Evolutionary conservation across 1,140 invertebrate genomes (phyloP).

Genomic region (Drosophila erecta): DNA sequence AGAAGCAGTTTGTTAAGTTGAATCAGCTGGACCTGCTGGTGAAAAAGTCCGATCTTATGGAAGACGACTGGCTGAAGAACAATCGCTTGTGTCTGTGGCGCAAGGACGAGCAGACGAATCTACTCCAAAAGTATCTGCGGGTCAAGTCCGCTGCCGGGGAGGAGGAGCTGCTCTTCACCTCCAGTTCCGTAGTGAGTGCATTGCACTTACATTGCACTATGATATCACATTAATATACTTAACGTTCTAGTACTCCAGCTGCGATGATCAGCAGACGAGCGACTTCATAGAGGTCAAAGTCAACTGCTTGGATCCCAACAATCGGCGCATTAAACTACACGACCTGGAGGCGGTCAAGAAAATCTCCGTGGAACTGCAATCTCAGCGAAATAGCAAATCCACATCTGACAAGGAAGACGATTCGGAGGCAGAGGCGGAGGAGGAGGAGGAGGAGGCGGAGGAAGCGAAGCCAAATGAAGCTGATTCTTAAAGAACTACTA

Average conservation of each 20-base stretch:
- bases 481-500: constrained; percentile 36
- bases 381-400: constrained; percentile 15
- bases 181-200: constrained; percentile 77
- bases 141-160: constrained; percentile 60
- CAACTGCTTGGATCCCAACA: constrained; percentile 75
- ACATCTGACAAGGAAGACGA: constrained; percentile 40
- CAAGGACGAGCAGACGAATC: constrained; percentile 71
- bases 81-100: constrained; percentile 78
- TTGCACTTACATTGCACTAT: no score
- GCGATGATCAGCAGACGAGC: constrained; percentile 73
- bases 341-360: constrained; percentile 59
- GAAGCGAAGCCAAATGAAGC: constrained; percentile 30
- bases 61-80: constrained; percentile 64
- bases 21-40: constrained; percentile 63
- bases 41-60: constrained; percentile 65
- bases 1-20: constrained; percentile 69
- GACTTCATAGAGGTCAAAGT: constrained; percentile 75
- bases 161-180: constrained; percentile 76
- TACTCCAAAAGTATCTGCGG: constrained; percentile 78
- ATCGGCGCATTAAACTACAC: constrained; percentile 68
- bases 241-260: constrained; percentile 74
- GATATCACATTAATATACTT: no score
- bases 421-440: constrained; percentile 18
- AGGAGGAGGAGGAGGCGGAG: constrained; percentile 16
- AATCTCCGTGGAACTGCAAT: constrained; percentile 50